Evolutionary conservation across 2,888 invertebrate species (phyloP).

Genomic region (Idaea aversata): DNA sequence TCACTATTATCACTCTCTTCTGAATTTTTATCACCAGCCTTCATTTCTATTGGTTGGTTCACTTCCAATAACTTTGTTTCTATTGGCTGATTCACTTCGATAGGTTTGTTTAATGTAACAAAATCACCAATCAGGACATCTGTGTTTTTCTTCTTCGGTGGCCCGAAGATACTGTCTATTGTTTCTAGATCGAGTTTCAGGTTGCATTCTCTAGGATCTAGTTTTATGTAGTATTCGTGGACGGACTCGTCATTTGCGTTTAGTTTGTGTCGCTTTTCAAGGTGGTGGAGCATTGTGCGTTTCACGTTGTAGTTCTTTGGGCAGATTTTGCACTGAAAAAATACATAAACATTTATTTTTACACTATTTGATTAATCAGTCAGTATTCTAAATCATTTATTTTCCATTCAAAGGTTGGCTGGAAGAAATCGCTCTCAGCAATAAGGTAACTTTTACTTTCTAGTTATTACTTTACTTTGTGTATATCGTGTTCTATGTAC

Average conservation of each 20-base stretch:
- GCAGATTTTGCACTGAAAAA: conserved; percentile 74
- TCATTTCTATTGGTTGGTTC: conserved; percentile 22
- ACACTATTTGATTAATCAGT: no score
- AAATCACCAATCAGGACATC: conserved; percentile 50
- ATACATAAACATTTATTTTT: background rate
- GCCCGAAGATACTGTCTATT: conserved; percentile 65
- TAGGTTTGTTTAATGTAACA: conserved; percentile 40
- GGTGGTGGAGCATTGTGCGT: conserved; percentile 67
- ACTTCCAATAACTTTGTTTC: conserved; percentile 9
- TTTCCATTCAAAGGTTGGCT: no score
- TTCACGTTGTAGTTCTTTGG: conserved; percentile 70
- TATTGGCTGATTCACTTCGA: conserved; percentile 14
- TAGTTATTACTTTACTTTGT: no score
- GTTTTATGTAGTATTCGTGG: conserved; percentile 51
- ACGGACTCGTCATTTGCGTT: conserved; percentile 45
- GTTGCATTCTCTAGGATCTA: conserved; percentile 67
- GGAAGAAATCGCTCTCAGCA: no score
- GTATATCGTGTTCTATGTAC: no score
- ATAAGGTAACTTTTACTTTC: no score
- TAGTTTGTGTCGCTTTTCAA: conserved; percentile 66
- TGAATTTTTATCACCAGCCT: conserved; percentile 24
- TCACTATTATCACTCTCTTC: conserved; percentile 23
- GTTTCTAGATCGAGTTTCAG: conserved; percentile 60
- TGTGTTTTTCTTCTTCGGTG: conserved; percentile 47
- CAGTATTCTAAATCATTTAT: no score